Evolutionary conservation across 2,797 vertebrate species (phyloP), one percentile per base, ranked within the genome.

Genomic region (Mormyrus hasselquistii): DNA sequence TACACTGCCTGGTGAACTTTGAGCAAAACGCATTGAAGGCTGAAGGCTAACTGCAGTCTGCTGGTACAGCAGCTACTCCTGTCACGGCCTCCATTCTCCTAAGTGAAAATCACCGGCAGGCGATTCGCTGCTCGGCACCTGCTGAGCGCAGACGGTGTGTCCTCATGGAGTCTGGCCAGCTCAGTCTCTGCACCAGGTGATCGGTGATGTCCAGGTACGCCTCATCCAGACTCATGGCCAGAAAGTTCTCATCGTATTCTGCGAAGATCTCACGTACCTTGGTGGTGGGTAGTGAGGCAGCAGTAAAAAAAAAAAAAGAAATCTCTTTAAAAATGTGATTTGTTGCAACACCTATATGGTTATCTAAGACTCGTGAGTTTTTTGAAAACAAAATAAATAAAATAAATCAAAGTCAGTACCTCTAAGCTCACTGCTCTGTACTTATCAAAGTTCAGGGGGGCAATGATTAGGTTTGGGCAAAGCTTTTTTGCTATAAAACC

Each of bases 401-500:
- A 34, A 34, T 34, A 34, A 34, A 34, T 34, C 29, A 34, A 34
- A 85, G 76, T 82, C 92, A 96, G 95, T 94, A 99, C 99, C 97
- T 98, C 95, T 89, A 94, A 92, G 93, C 98, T 99, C 92, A 98
- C 97, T 93, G 96, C 95, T 94, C 92, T 89, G 1, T 99, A 99
- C 93, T 99, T 99, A 92, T 96, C 95, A 93, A 99, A 99, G 93
- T 99, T 98, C 76, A 92, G 90, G 41, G 97, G 97, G 88, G 99
- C 96, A 90, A 99, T 99, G 86, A 96, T 94, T 90, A 99, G 95
- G 91, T 96, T 93, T 3, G 98, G 97, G 92, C 99, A 99, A 1
- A 99, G 96, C 91, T 97, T 99, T 95, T 98, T 99, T 84, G 96
- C 99, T 93, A 99, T 99, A 94, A 99, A 99, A 89, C 98, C 98